A percentile compares a stretch with the other conserved stretches of the same genome.
phyloP scores from a whole-genome alignment of 2,113 vertebrate genomes.

The Eupsittula cactorum region DNA sequence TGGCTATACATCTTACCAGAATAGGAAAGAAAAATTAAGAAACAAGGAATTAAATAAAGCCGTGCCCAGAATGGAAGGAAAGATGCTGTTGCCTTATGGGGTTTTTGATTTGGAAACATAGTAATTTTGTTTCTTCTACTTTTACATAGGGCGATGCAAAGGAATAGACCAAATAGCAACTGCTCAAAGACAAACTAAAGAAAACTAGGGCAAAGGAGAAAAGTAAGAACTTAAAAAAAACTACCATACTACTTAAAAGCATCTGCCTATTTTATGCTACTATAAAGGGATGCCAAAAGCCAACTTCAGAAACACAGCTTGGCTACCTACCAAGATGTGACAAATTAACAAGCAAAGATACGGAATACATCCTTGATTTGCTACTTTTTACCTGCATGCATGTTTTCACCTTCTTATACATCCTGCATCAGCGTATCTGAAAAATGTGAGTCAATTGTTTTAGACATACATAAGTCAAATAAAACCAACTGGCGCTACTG shows the following conservation, averaged over 20 bases:
- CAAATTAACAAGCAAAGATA: slow-evolving; percentile 5
- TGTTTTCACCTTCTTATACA: not conserved
- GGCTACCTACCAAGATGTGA: not conserved
- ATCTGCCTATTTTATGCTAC: not conserved
- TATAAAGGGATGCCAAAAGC: not conserved
- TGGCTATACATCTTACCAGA: not conserved
- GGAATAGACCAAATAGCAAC: not conserved
- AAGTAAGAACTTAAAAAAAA: not conserved
- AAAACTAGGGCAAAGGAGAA: not conserved
- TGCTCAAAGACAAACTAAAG: not conserved
- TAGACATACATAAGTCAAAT: not conserved
- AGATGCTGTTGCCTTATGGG: not conserved
- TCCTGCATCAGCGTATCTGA: slow-evolving; percentile 5
- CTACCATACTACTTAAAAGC: not conserved
- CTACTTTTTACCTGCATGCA: slow-evolving; percentile 38
- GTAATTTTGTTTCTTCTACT: not conserved
- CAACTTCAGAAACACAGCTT: not conserved
- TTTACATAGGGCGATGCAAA: not conserved
- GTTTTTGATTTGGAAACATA: not conserved
- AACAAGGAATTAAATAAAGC: slow-evolving; percentile 9
- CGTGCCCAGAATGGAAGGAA: not conserved
- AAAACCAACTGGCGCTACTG: not conserved
- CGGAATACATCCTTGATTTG: not conserved
- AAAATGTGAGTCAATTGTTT: not conserved
- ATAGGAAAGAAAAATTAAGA: not conserved